Evolutionary conservation across 2,113 vertebrate species (phyloP), one percentile per base, ranked within the genome.

Genomic region (Morone chrysops): DNA sequence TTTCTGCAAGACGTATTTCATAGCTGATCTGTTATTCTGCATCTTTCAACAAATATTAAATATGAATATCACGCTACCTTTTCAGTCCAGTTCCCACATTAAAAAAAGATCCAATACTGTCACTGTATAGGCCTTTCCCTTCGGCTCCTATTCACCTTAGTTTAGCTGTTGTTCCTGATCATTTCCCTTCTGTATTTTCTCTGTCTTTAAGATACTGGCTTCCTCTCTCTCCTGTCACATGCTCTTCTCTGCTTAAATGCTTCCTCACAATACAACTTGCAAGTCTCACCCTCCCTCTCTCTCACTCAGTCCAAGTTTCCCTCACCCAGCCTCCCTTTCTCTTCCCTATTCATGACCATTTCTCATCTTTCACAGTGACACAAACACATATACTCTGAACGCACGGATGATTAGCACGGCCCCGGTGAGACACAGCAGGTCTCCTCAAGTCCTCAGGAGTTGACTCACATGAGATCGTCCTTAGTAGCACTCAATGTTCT

Each of bases 391-490:
- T 31, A 20, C 54, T 18, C 61, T 5, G 1, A 66, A 38, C n/a
- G 5, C 56, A 63, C 73, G 50, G 73, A 53, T 73, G 78, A 67
- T 71, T 20, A 81, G 60, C 40, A 72, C 4, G 17, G 54, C 75
- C 20, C 60, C 31, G 1, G 56, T 69, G 72, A 89, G 84, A 85
- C 70, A 74, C 65, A 65, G 31, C 20, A 74, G 77, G 77, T 87
- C 84, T 82, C 48, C 71, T 86, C 80, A 12, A 69, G 82, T 88
- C 87, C 79, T 83, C 71, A 85, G 86, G 90, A 89, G 80, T 7
- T 51, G 81, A 75, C 85, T 92, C 91, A 88, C 90, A 90, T 90
- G 87, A 83, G 88, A 87, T 6, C 53, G 57, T 80, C 63, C 78
- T 83, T 53, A 8, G 14, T 66, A 13, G 80, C 48, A 38, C 59